Percentiles rank a stretch among this genome's conserved stretches.
phyloP scores from a whole-genome alignment of 2,888 invertebrate species.

The Pegoplata infirma region DNA sequence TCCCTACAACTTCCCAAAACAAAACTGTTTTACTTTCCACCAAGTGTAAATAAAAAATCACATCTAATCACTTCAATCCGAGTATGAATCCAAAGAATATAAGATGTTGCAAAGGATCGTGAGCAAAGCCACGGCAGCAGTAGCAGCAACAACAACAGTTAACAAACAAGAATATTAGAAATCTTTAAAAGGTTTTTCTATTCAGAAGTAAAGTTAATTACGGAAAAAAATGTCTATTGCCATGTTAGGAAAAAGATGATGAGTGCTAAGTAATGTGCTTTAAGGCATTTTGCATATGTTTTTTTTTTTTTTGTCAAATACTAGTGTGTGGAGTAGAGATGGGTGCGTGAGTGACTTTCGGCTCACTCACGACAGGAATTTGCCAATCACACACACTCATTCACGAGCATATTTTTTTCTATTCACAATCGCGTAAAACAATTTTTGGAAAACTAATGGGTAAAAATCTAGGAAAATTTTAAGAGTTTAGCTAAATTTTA shows the following conservation, averaged over 20 bases:
- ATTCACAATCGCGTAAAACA: too few species aligned
- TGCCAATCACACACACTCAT: too few species aligned
- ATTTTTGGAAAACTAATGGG: too few species aligned
- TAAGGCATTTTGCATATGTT: slow-evolving; percentile 24
- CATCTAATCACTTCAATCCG: slow-evolving; percentile 11
- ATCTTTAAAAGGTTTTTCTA: slow-evolving; percentile 31
- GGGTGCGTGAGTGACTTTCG: too few species aligned
- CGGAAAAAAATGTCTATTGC: slow-evolving; percentile 24
- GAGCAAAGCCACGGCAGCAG: slow-evolving; percentile 8
- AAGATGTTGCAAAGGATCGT: slow-evolving; percentile 39
- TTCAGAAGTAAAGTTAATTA: slow-evolving; percentile 36
- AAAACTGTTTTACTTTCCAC: slow-evolving; percentile 46
- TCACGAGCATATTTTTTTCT: too few species aligned
- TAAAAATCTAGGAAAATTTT: too few species aligned
- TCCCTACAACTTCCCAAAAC: too few species aligned
- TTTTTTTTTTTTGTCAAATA: neutral
- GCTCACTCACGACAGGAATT: too few species aligned
- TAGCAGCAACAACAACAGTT: neutral
- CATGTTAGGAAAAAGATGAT: slow-evolving; percentile 5
- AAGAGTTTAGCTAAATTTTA: too few species aligned
- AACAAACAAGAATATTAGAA: slow-evolving; percentile 36
- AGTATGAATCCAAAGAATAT: neutral
- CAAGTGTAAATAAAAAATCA: slow-evolving; percentile 51
- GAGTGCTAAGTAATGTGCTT: slow-evolving; percentile 18
- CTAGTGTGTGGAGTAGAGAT: too few species aligned